Evolutionary conservation across 1,140 invertebrate species (phyloP), one percentile per base, ranked within the genome.

Genomic region (Trichogramma pretiosum): DNA sequence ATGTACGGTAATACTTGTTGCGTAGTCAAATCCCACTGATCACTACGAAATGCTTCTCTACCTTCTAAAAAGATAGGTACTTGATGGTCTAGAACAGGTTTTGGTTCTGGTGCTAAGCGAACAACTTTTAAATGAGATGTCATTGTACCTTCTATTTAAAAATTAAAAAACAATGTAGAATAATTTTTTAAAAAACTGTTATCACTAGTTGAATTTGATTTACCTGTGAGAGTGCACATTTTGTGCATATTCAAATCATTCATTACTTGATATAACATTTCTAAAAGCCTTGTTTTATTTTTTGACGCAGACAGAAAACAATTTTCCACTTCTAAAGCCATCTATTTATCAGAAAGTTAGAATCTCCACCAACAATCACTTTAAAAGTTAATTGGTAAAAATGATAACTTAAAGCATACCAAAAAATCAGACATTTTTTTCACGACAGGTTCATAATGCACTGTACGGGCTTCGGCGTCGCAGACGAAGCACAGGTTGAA

Each of bases 401-500:
- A 54, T 30, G 48, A 49, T 13, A 47, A 35, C 47, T 39, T 73
- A 49, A 56, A 74, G 11, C 17, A 74, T 70, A 87, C 82, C 62
- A 97, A 75, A 70, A 93, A 94, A 64, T 92, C 86, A 0, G 89
- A 88, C 36, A 97, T 78, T 64, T 96, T 95, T 57, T 89, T 92
- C 0, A 96, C 87, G 34, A 95, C 85, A 0, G 87, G 81, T 65
- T 96, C 93, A 74, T 94, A 96, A 58, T 92, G 88, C 2, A 91
- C 84, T 13, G 90, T 92, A 42, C 88, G 79, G 1, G 88, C 84
- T 72, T 84, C 84, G 24, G 84, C 82, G 59, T 93, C 86, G 64
- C 90, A 96, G 0, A 96, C 91, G 69, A 98, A 94, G 65, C 93
- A 96, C 3, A 96, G 67, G 70, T 98, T 98, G 67, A 97, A 98